Base-by-base conservation (phyloP, 2,888 invertebrate genomes). In the Adela reaumurella region DNA sequence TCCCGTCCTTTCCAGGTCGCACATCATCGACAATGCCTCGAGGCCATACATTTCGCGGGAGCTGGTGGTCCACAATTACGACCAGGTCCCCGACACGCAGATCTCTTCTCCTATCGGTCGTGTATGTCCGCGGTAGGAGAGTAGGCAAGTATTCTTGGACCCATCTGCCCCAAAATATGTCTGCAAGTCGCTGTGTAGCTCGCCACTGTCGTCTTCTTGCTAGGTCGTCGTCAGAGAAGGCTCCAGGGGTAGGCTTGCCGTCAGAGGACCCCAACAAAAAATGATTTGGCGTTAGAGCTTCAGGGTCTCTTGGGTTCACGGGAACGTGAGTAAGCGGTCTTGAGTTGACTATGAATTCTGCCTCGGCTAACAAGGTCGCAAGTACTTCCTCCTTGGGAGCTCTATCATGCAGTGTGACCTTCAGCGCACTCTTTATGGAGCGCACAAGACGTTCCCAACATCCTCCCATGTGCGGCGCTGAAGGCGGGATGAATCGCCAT, bases 221-320 rank as follows among this genome's bases (percentile, higher is more conserved):
- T 17, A 49, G 16, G 19, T 56, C 54, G 3, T 43, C 18, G 14
- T 17, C 19, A 14, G 50, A 48, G 10, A 56, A 56, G 2, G 46
- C 19, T 3, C 52, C 57, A n/a, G 55, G 53, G 3, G 35, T 35
- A 11, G 35, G 35, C 6, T 8, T 14, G 6, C 35, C 35, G 14
- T 8, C 6, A 14, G 54, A 52, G 24, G 46, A 43, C 2, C 52
- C 54, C 19, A 56, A 44, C 42, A 60, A 45, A 17, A 59, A 56
- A 48, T 60, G 58, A 28, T 61, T 59, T 1, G 58, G 58, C 0
- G 60, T 60, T n/a, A 59, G 48, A 1, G 55, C 53, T 46, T 59
- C 59, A n/a, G 55, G 50, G 11, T 59, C 56, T 1, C 10, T 6
- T 3, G 46, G 46, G n/a, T 35, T 14, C 8, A 35, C 35, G 11